A percentile compares a stretch with the other conserved stretches of the same genome.
phyloP scores from a whole-genome alignment of 2,797 vertebrate genomes.

The Danio jaintianensis region DNA sequence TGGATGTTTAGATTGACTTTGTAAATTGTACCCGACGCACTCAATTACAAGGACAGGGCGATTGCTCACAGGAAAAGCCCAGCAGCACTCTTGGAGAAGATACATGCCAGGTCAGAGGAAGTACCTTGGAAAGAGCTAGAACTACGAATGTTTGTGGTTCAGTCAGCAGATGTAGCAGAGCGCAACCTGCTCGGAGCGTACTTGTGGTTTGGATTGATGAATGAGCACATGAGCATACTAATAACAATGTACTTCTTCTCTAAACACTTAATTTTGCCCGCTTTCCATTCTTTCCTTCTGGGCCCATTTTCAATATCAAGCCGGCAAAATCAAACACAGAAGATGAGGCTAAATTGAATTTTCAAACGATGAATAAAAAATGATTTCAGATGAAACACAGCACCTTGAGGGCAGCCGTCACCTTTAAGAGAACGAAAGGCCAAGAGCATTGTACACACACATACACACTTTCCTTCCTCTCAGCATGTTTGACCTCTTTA shows the following conservation, averaged over 20 bases:
- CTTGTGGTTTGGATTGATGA: conserved; percentile 39
- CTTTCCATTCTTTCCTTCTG: conserved; percentile 37
- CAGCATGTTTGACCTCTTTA: conserved; percentile 48
- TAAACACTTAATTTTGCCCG: not conserved
- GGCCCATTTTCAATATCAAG: conserved; percentile 47
- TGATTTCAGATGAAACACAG: conserved; percentile 13
- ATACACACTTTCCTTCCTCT: conserved; percentile 26
- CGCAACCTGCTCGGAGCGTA: conserved; percentile 12
- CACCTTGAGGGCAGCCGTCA: conserved; percentile 21
- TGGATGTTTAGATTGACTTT: conserved; percentile 39
- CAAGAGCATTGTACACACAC: conserved; percentile 16
- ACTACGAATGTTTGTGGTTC: conserved; percentile 31
- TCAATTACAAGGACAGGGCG: conserved; percentile 27
- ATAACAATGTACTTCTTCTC: conserved; percentile 18
- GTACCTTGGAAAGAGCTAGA: conserved; percentile 13
- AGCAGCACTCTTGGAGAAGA: conserved; percentile 3
- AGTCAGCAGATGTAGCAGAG: conserved; percentile 29
- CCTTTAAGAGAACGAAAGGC: conserved; percentile 28
- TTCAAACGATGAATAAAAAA: conserved; percentile 8
- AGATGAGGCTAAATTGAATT: conserved; percentile 52
- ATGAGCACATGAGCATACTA: conserved; percentile 33
- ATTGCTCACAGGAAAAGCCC: conserved; percentile 29
- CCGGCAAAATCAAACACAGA: conserved; percentile 40
- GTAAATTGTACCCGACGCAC: conserved; percentile 22
- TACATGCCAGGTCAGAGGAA: conserved; percentile 38